Evolutionary conservation across 2,113 vertebrate species (phyloP).

Genomic region (Mus musculus): GRCm39 chr11:97051001-97051500

Average conservation of each 20-base stretch:
- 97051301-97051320: conserved; percentile 69
- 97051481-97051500: conserved; percentile 77
- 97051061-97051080: conserved; percentile 46
- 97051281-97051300: conserved; percentile 67
- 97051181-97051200: conserved; percentile 62
- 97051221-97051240: conserved; percentile 78
- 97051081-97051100: conserved; percentile 45
- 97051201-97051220: conserved; percentile 69
- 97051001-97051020: conserved; percentile 73
- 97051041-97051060: conserved; percentile 76
- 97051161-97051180: conserved; percentile 61
- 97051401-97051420: conserved; percentile 90
- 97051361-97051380: conserved; percentile 87
- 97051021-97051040: conserved; percentile 71
- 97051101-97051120: conserved; percentile 45
- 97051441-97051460: conserved; percentile 85
- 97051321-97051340: conserved; percentile 79
- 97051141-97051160: conserved; percentile 60
- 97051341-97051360: conserved; percentile 84
- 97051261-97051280: conserved; percentile 63
- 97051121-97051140: conserved; percentile 38
- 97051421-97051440: conserved; percentile 90
- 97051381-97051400: conserved; percentile 91
- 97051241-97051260: conserved; percentile 58
- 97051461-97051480: conserved; percentile 81